A percentile compares a stretch with the other conserved stretches of the same genome.
Conservation (phyloP, 1,140 invertebrate genomes). For the Tenebrio molitor region DNA sequence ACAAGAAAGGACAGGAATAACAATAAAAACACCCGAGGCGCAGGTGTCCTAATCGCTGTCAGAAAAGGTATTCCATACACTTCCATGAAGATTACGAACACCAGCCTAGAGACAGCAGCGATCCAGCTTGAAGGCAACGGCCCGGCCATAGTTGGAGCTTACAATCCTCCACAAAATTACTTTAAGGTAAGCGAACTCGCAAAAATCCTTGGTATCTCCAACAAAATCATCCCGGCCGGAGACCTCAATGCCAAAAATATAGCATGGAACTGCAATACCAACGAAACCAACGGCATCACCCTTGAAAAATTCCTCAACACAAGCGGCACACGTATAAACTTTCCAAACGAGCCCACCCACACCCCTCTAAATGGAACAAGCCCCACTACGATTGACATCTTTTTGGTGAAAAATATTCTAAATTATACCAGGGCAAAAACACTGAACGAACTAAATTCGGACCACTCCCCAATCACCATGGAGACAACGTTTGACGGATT, state of each 20-base stretch:
- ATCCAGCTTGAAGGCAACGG: neutral
- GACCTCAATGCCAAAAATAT: neutral
- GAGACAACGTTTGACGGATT: neutral
- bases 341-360: neutral
- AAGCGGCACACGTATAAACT: neutral
- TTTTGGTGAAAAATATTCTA: neutral
- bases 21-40: neutral
- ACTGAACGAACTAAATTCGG: neutral
- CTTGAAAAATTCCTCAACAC: neutral
- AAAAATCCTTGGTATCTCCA: neutral
- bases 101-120: neutral
- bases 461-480: neutral
- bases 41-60: slow-evolving; percentile 1
- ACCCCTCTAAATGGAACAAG: neutral
- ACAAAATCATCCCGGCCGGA: neutral
- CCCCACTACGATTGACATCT: neutral
- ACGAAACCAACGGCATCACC: neutral
- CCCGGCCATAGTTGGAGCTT: neutral
- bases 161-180: neutral
- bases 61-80: slow-evolving; percentile 5
- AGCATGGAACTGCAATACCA: neutral
- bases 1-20: neutral
- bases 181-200: neutral
- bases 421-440: neutral
- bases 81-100: neutral